phyloP scores from a whole-genome alignment of 2,113 vertebrate species.

The Phrynosoma platyrhinos region DNA sequence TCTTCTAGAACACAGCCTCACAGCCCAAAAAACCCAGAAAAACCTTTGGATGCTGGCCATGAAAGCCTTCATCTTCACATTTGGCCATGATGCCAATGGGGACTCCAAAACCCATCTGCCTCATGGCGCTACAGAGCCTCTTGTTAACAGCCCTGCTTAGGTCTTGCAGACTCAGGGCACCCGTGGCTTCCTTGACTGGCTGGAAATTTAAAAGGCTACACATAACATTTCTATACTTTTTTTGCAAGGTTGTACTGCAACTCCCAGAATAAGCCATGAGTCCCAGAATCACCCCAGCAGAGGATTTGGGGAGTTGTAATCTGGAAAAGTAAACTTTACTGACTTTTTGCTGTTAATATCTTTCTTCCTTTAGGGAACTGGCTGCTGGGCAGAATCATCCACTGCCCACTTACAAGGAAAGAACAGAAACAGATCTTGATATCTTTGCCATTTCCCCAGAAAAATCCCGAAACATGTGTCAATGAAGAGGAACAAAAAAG shows the following conservation, averaged over 20 bases:
- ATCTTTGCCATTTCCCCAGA: neutral
- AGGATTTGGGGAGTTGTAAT: neutral
- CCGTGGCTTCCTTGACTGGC: too few species aligned
- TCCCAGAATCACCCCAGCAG: neutral
- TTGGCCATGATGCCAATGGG: too few species aligned
- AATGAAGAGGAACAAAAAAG: neutral
- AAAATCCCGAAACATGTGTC: neutral
- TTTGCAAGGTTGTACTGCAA: neutral
- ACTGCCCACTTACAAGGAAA: neutral
- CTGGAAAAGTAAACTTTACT: neutral
- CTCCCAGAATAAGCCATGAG: neutral
- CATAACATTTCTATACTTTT: too few species aligned
- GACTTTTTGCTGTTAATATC: neutral
- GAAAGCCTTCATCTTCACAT: too few species aligned
- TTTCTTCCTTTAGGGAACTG: constrained; percentile 71
- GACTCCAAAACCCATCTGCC: too few species aligned
- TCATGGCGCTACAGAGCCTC: too few species aligned
- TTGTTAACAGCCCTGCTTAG: too few species aligned
- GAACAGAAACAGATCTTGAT: neutral
- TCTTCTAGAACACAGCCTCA: too few species aligned
- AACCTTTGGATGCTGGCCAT: too few species aligned
- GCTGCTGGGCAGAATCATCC: constrained; percentile 49
- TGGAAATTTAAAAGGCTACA: too few species aligned
- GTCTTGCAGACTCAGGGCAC: too few species aligned
- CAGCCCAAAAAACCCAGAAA: too few species aligned